Evolutionary conservation across 2,113 vertebrate genomes (phyloP).

Genomic region (Takifugu flavidus): DNA sequence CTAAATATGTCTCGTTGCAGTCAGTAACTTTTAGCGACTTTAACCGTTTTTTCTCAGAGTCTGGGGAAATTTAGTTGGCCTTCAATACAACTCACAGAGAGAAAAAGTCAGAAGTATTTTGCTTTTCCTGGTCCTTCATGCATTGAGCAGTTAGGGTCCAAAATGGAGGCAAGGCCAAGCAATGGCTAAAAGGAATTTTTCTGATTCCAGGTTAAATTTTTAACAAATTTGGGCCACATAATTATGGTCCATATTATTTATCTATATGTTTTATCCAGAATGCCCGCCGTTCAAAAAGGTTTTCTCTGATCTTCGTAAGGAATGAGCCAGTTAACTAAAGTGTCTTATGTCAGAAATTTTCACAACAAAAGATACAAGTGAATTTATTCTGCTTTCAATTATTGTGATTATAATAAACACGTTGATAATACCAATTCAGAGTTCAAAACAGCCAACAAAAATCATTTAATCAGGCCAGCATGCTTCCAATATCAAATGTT

Average conservation of each 20-base stretch:
- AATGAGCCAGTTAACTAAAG: not conserved
- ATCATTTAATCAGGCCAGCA: constrained; percentile 17
- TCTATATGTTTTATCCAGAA: no score
- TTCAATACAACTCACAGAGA: no score
- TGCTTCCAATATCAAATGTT: not conserved
- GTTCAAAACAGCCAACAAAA: no score
- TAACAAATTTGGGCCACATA: no score
- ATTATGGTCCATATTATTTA: no score
- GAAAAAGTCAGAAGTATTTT: not conserved
- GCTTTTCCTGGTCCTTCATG: constrained; percentile 10
- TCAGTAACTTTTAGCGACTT: constrained; percentile 26
- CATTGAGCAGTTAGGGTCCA: constrained; percentile 5
- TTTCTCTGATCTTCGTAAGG: not conserved
- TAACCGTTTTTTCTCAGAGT: constrained; percentile 22
- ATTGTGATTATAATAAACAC: not conserved
- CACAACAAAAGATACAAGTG: not conserved
- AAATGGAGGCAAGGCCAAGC: not conserved
- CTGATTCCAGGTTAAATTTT: no score
- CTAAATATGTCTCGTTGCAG: constrained; percentile 31
- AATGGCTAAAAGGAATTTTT: not conserved
- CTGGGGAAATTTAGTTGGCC: not conserved
- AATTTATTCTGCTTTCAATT: not conserved
- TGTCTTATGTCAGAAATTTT: not conserved
- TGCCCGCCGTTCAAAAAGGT: no score
- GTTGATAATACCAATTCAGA: no score